Base-by-base conservation (phyloP, 2,113 vertebrate species). In the Lethenteron reissneri region DNA sequence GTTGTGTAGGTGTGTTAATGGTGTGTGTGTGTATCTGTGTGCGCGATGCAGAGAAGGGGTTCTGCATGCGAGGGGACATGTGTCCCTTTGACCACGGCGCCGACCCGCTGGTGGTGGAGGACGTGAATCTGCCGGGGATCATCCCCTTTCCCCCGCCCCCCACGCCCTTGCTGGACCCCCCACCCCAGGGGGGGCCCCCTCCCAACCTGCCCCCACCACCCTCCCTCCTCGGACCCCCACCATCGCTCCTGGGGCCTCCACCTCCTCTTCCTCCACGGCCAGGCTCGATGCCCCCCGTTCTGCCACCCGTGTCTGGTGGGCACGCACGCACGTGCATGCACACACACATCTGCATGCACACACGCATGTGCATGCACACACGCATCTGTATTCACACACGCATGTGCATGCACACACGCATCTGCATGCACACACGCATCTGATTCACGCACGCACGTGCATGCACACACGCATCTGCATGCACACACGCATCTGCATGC, bases 51-150 rank as follows among this genome's bases (percentile, higher is more conserved):
- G 94, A 99, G 78, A 96, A 99, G 74, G 92, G 92, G 70, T 95
- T 96, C 81, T 96, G 94, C 78, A 94, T 95, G 90, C 86, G 89
- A 76, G 94, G 90, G 64, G 92, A 95, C 77, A 88, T 92, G 89
- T 97, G 90, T 79, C 90, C 88, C 71, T 99, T 95, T 73, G 92
- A 97, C 81, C 92, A 95, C 41, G 92, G 92, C 78, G 95, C 88
- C 4, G 94, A 99, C 79, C 95, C 95, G 1, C 90, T 99, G 70
- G 89, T 97, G 62, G 90, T 97, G 76, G 92, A 97, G 81, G 94
- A 99, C 75, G 91, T 92, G 72, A 95, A 92, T 80, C 83, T 96
- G 77, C 92, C 94, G 76, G 89, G 80, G 76, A 96, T 97, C 75
- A 79, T 96, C 74, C 89, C 90, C 75, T 99, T 96, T 77, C 90